Base-by-base conservation (phyloP, 2,888 invertebrate species). In the Escarpia spicata region DNA sequence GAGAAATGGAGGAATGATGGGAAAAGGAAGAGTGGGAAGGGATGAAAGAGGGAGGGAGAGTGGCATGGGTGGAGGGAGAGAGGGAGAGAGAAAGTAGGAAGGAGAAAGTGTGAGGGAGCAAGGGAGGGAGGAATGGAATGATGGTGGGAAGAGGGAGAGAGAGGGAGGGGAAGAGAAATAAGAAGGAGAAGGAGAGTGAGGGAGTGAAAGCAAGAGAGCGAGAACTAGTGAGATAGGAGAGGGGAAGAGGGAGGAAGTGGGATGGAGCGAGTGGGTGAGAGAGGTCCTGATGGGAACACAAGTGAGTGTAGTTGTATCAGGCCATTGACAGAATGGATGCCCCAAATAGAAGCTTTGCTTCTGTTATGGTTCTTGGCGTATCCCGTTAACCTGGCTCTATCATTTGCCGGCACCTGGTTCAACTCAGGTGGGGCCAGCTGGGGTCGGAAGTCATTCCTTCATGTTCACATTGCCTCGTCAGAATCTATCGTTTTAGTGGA, bases 31-130 rank as follows among this genome's bases (percentile, higher is more conserved):
- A n/a, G 10, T 26, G 60, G 12, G 9, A 58, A 43, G 92, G 89
- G 43, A 91, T 52, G n/a, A 8, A 43, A 43, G 60, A 43, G 19
- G n/a, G 44, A 45, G 45, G 43, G 60, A 43, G 8, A 52, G 26
- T 19, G 91, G 92, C 26, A 31, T 6, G 44, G 26, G 90, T 43
- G 43, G 92, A 91, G 90, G 44, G 60, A 26, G 90, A 92, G 92
- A 37, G 58, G 37, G 60, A 92, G 92, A 75, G 6, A 75, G 92
- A 92, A 60, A 75, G 75, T 31, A 60, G 58, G 0, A 31, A 44
- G 3, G 75, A 92, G 75, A 44, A 89, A 90, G 43, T 26, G 92
- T 43, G 90, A 45, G 89, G n/a, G 90, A 44, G 43, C 10, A 15
- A n/a, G 43, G 45, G 31, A n/a, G 45, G 8, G n/a, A 91, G n/a